phyloP scores from a whole-genome alignment of 53 echinoderm and acorn worm species.

The Echinometra lucunter region DNA sequence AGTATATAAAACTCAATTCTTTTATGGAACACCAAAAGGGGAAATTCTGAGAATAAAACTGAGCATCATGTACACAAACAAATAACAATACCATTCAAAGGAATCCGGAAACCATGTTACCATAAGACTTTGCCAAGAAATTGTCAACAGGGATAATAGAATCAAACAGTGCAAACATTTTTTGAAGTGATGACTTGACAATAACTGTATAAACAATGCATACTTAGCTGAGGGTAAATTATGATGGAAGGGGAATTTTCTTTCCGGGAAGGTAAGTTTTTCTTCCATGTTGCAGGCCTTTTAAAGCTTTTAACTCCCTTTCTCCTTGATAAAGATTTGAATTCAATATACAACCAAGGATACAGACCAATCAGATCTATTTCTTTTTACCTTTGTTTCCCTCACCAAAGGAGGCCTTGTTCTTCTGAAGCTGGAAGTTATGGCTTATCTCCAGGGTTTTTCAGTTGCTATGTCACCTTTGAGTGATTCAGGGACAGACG shows the following conservation, averaged over 20 bases:
- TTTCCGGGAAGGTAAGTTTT: not conserved
- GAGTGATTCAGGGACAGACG: not conserved
- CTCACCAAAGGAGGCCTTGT: not conserved
- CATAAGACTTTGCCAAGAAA: not conserved
- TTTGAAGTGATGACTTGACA: not conserved
- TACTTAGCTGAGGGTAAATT: not conserved
- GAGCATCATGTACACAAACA: not conserved
- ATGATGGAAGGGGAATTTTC: not conserved
- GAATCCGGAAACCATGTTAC: not conserved
- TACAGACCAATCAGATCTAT: not conserved
- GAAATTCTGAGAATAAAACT: not conserved
- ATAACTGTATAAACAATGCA: conserved; percentile 12
- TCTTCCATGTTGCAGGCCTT: not conserved
- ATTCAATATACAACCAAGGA: conserved; percentile 18
- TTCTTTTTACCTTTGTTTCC: not conserved
- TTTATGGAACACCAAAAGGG: not conserved
- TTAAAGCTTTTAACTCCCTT: not conserved
- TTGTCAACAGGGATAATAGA: not conserved
- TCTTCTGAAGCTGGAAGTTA: conserved; percentile 5
- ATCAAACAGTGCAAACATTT: not conserved
- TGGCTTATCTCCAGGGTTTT: not conserved
- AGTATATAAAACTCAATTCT: not conserved
- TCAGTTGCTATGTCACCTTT: not conserved
- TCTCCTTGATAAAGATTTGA: conserved; percentile 13
- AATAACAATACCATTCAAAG: not conserved